Conservation (phyloP, 1,140 invertebrate genomes). For the Zaprionus tsacasi region DNA sequence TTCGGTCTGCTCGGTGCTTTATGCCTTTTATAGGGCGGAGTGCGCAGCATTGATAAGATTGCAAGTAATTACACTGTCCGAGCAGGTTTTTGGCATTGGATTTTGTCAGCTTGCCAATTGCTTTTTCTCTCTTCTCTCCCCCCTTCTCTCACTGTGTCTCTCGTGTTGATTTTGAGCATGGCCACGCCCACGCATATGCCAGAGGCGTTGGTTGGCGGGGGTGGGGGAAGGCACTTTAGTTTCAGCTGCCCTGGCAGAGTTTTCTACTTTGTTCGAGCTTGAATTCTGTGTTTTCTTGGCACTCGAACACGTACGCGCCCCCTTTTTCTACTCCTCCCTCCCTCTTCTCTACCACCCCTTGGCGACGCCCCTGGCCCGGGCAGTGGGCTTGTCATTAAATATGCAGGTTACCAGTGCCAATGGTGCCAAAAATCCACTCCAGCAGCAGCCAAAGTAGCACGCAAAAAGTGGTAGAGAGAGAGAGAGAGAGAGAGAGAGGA, state of each 20-base stretch:
- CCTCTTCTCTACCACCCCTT: not conserved
- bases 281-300: slow-evolving; percentile 54
- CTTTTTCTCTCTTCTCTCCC: slow-evolving; percentile 4
- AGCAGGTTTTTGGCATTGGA: slow-evolving; percentile 27
- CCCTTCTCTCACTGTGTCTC: not conserved
- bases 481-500: not conserved
- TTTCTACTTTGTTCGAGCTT: slow-evolving; percentile 10
- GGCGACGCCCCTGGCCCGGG: not conserved
- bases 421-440: slow-evolving; percentile 79
- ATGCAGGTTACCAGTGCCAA: slow-evolving; percentile 83
- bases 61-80: slow-evolving; percentile 51
- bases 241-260: slow-evolving; percentile 19
- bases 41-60: slow-evolving; percentile 42
- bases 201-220: not conserved
- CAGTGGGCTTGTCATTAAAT: slow-evolving; percentile 73
- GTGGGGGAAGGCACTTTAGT: slow-evolving; percentile 14
- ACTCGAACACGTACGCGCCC: slow-evolving; percentile 72
- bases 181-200: slow-evolving; percentile 18
- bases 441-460: slow-evolving; percentile 38
- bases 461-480: slow-evolving; percentile 46
- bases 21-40: slow-evolving; percentile 17
- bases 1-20: slow-evolving; percentile 7
- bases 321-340: not conserved
- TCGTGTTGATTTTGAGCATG: not conserved
- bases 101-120: slow-evolving; percentile 49